Evolutionary conservation across 2,888 invertebrate species (phyloP).

Genomic region (Athetis lepigone): DNA sequence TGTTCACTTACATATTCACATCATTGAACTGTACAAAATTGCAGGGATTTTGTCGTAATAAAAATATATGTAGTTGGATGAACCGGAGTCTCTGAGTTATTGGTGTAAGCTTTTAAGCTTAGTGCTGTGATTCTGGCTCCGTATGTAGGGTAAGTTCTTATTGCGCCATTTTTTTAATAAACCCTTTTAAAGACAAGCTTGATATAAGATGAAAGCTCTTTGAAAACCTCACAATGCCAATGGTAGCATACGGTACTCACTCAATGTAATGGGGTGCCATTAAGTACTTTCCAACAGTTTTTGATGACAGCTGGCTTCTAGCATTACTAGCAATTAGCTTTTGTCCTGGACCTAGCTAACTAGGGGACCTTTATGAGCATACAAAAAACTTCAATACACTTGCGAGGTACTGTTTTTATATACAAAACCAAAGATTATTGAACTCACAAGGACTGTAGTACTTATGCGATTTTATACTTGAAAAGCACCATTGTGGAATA

Average conservation of each 20-base stretch:
- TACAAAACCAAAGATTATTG: not conserved
- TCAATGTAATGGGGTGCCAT: constrained; percentile 21
- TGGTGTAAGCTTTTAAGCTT: constrained; percentile 22
- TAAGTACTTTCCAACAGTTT: constrained; percentile 29
- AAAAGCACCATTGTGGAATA: constrained; percentile 2
- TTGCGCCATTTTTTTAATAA: not conserved
- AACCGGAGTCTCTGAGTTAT: constrained; percentile 8
- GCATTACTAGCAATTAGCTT: constrained; percentile 26
- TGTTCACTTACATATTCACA: constrained; percentile 10
- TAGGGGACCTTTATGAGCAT: not conserved
- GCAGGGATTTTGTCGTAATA: constrained; percentile 8
- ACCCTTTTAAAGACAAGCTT: constrained; percentile 1
- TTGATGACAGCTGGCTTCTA: constrained; percentile 16
- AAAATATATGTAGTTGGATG: constrained; percentile 22
- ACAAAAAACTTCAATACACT: not conserved
- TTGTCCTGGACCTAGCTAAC: constrained; percentile 24
- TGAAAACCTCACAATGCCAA: constrained; percentile 42
- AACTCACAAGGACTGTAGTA: not conserved
- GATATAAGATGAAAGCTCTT: constrained; percentile 13
- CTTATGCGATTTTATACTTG: not conserved
- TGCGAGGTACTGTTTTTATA: not conserved
- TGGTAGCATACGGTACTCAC: constrained; percentile 16
- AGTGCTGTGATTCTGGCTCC: not conserved
- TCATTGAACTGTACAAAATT: constrained; percentile 20
- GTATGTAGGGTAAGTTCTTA: not conserved